A percentile compares a stretch with the other conserved stretches of the same genome.
Conservation (phyloP, 2,113 vertebrate genomes). For the Semnornis frantzii region DNA sequence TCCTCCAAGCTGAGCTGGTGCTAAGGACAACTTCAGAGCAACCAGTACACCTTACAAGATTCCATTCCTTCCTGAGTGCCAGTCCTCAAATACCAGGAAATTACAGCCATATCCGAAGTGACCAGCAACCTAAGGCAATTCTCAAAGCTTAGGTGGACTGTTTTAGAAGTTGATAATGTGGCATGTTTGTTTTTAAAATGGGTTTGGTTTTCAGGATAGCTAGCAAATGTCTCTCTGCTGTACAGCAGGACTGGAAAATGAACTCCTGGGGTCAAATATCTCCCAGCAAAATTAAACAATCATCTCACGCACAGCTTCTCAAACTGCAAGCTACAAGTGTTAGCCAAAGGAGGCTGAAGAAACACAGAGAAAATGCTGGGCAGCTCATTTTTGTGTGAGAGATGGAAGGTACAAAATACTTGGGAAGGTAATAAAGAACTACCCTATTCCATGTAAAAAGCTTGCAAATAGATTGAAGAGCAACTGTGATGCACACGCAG, state of each 20-base stretch:
- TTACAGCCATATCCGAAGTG: background rate
- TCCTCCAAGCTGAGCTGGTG: background rate
- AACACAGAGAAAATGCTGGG: background rate
- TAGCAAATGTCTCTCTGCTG: background rate
- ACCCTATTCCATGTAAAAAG: background rate
- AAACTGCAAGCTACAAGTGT: background rate
- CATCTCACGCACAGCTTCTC: background rate
- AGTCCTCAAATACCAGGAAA: background rate
- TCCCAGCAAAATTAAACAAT: background rate
- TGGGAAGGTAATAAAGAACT: background rate
- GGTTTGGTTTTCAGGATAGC: background rate
- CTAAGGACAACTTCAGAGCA: background rate
- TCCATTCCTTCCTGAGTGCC: background rate
- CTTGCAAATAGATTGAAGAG: background rate
- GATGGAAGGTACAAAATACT: background rate
- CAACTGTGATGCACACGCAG: background rate
- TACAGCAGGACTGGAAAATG: background rate
- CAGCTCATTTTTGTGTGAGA: background rate
- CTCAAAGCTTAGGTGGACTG: background rate
- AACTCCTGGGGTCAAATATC: background rate
- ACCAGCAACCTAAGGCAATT: background rate
- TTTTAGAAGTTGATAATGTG: background rate
- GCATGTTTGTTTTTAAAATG: background rate
- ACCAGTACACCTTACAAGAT: background rate
- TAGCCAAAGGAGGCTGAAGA: background rate